Evolutionary conservation across 2,113 vertebrate species (phyloP).

Genomic region (Silurus meridionalis): DNA sequence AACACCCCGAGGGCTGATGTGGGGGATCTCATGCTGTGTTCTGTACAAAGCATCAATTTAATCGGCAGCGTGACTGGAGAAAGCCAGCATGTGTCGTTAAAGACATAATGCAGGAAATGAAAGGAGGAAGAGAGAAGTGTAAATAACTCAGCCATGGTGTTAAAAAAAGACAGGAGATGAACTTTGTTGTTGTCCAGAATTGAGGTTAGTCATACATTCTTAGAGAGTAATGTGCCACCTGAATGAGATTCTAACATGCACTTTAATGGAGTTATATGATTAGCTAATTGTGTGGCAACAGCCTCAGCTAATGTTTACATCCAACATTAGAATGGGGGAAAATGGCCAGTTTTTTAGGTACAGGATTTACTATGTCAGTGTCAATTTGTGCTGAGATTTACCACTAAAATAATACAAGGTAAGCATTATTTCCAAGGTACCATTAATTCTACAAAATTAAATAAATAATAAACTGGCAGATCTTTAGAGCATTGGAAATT

Average conservation of each 20-base stretch:
- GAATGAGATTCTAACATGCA: neutral
- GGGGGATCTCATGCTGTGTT: slow-evolving; percentile 1
- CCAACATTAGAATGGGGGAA: neutral
- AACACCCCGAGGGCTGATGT: slow-evolving; percentile 24
- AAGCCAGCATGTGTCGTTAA: neutral
- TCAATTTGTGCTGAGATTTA: neutral
- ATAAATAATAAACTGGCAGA: neutral
- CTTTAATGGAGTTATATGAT: neutral
- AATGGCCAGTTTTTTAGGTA: neutral
- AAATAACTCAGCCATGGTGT: neutral
- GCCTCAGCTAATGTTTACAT: neutral
- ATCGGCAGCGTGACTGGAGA: slow-evolving; percentile 13
- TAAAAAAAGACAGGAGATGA: neutral
- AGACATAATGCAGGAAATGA: neutral
- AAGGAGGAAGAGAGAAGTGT: neutral
- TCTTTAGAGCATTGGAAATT: neutral
- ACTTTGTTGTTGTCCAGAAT: neutral
- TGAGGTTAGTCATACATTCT: neutral
- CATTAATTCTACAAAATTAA: neutral
- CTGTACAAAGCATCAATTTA: slow-evolving; percentile 13
- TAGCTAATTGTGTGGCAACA: neutral
- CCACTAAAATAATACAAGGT: neutral
- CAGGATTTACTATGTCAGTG: neutral
- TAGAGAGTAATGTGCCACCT: neutral
- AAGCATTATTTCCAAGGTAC: neutral